A percentile compares a stretch with the other conserved stretches of the same genome.
These are phyloP conservation scores for Heterodera filipjevi DNA, from an alignment of 2,888 invertebrate genomes.

Conservation along the genomic window DNA sequence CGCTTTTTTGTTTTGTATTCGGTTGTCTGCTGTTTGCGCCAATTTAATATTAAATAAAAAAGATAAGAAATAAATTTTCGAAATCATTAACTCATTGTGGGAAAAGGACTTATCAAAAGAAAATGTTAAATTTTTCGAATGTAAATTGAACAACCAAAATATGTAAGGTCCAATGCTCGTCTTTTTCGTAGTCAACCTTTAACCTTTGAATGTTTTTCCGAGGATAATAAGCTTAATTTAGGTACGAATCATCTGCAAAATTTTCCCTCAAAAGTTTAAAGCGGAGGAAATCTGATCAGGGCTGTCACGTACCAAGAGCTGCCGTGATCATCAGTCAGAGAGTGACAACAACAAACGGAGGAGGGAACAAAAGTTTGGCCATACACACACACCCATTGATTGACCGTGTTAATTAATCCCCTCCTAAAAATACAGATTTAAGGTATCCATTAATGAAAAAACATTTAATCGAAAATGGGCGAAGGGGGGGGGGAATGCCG, in stretches of 20 bases:
- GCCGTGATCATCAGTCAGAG: background rate
- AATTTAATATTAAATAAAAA: too few relatives aligned
- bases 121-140: background rate
- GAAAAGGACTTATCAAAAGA: too few relatives aligned
- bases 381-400: background rate
- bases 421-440: too few relatives aligned
- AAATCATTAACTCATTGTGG: too few relatives aligned
- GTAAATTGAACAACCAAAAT: background rate
- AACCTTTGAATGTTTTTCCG: background rate
- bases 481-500: too few relatives aligned
- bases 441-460: too few relatives aligned
- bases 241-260: background rate
- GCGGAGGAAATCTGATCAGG: background rate
- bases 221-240: conserved; percentile 1
- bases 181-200: background rate
- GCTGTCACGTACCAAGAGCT: conserved; percentile 1
- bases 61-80: too few relatives aligned
- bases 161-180: background rate
- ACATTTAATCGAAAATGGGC: too few relatives aligned
- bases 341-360: background rate
- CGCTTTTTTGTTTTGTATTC: too few relatives aligned
- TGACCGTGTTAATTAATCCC: too few relatives aligned
- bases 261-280: background rate
- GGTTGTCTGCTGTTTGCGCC: too few relatives aligned
- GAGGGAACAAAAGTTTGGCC: background rate